Conservation (phyloP, 2,797 vertebrate genomes). For the Catharus ustulatus region DNA sequence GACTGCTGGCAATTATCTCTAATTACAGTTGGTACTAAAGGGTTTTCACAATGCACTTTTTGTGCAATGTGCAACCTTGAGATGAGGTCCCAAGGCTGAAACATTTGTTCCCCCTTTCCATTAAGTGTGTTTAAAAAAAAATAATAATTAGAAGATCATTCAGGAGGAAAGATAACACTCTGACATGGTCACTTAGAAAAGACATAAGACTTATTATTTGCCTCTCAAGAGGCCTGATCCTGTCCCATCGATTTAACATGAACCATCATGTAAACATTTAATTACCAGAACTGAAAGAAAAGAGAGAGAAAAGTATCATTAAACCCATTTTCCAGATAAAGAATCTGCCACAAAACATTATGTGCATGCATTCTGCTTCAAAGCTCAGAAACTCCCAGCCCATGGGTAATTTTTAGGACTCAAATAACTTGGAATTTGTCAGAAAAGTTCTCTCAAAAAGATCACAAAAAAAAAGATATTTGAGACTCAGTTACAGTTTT, state of each 20-base stretch:
- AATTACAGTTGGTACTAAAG: slow-evolving; percentile 36
- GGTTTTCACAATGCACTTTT: slow-evolving; percentile 8
- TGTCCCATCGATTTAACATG: neutral
- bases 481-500: neutral
- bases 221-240: neutral
- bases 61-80: neutral
- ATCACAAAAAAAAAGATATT: rapidly evolving
- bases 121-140: neutral
- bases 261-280: neutral
- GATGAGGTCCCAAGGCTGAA: slow-evolving; percentile 13
- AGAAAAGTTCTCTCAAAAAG: neutral
- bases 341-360: neutral
- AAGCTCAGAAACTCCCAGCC: neutral
- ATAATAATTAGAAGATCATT: slow-evolving; percentile 6
- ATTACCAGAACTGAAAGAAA: neutral
- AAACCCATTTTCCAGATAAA: neutral
- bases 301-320: neutral
- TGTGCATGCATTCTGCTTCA: neutral
- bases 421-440: neutral
- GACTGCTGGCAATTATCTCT: slow-evolving; percentile 50
- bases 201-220: neutral
- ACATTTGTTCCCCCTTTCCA: neutral
- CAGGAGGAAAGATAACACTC: neutral
- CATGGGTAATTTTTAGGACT: neutral
- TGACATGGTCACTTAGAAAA: slow-evolving; percentile 13